Evolutionary conservation across 2,797 vertebrate species (phyloP).

Genomic region (Neosilurus mollespiculum): DNA sequence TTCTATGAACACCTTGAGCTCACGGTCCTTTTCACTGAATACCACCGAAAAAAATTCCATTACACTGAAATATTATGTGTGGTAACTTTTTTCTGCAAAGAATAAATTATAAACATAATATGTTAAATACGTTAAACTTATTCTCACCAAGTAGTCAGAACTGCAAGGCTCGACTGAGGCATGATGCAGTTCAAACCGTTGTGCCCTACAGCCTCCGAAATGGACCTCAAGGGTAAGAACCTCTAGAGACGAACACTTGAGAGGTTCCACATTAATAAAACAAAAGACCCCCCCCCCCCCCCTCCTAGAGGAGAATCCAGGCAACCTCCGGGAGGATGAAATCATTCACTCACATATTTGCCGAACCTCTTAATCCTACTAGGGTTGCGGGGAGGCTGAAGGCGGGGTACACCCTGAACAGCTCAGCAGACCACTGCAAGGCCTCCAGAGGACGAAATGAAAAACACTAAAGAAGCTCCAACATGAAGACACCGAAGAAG

Average conservation of each 20-base stretch:
- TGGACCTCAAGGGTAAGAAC: neutral
- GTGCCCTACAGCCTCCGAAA: neutral
- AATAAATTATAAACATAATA: too few relatives aligned
- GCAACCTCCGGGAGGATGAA: too few relatives aligned
- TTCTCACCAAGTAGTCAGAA: neutral
- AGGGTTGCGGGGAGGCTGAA: too few relatives aligned
- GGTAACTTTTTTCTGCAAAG: neutral
- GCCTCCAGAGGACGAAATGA: too few relatives aligned
- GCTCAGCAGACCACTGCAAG: too few relatives aligned
- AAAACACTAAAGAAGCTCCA: neutral
- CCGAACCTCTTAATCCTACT: too few relatives aligned
- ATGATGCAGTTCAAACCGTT: neutral
- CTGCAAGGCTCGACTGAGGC: neutral
- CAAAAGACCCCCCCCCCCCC: too few relatives aligned
- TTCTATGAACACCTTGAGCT: neutral
- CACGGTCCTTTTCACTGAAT: neutral
- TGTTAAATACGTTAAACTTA: neutral
- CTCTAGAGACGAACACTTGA: neutral
- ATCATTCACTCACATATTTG: too few relatives aligned
- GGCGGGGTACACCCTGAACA: too few relatives aligned
- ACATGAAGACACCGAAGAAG: neutral
- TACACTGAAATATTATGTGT: neutral
- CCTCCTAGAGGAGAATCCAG: too few relatives aligned
- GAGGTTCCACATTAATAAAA: too few relatives aligned
- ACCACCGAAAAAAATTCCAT: neutral